A percentile compares a stretch with the other conserved stretches of the same genome.
phyloP scores from a whole-genome alignment of 2,113 vertebrate species.

The Danionella cerebrum region DNA sequence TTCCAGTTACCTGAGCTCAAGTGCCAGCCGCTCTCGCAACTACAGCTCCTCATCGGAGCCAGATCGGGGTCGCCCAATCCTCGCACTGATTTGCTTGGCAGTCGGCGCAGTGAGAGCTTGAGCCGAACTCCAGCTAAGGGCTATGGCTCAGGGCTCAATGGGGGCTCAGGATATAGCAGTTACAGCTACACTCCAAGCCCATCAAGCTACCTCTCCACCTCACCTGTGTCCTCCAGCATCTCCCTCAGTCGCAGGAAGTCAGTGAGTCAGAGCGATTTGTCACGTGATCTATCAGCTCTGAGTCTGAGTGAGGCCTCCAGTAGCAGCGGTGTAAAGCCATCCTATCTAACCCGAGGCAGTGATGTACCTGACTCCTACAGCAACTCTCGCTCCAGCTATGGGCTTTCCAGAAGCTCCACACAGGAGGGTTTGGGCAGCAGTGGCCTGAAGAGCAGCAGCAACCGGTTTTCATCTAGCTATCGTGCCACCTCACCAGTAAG shows the following conservation, averaged over 20 bases:
- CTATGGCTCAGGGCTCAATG: slow-evolving; percentile 64
- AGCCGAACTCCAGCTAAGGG: slow-evolving; percentile 62
- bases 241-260: slow-evolving; percentile 76
- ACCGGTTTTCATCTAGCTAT: slow-evolving; percentile 45
- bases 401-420: slow-evolving; percentile 58
- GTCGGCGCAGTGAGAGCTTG: slow-evolving; percentile 74
- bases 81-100: slow-evolving; percentile 66
- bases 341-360: slow-evolving; percentile 52
- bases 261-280: slow-evolving; percentile 84
- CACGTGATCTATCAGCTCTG: slow-evolving; percentile 75
- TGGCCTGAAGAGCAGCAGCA: slow-evolving; percentile 57
- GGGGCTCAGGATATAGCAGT: slow-evolving; percentile 58
- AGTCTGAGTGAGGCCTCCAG: slow-evolving; percentile 61
- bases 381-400: slow-evolving; percentile 44
- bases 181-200: slow-evolving; percentile 51
- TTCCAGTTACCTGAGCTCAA: slow-evolving; percentile 70
- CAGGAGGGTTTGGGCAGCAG: slow-evolving; percentile 57
- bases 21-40: slow-evolving; percentile 59
- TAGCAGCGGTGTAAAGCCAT: slow-evolving; percentile 50
- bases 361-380: slow-evolving; percentile 52
- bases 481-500: slow-evolving; percentile 51
- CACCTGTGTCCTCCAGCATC: slow-evolving; percentile 52
- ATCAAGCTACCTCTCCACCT: slow-evolving; percentile 69
- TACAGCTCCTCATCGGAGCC: slow-evolving; percentile 67
- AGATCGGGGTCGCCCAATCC: slow-evolving; percentile 67